Conservation (phyloP, 2,888 invertebrate genomes). For the Vesta saturnalis region DNA sequence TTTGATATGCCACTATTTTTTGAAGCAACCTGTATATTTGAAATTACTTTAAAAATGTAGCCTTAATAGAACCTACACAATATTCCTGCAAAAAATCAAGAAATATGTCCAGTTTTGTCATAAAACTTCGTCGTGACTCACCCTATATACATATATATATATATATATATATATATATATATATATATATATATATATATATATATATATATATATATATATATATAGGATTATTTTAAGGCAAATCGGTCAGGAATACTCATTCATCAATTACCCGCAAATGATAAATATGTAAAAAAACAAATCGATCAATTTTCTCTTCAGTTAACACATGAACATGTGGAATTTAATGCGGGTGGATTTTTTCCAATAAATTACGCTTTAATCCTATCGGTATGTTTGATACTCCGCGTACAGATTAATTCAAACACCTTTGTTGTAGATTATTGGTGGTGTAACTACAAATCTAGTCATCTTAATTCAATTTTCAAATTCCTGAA, state of each 20-base stretch:
- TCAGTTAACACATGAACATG: constrained; percentile 54
- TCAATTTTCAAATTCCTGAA: constrained; percentile 49
- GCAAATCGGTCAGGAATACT: constrained; percentile 50
- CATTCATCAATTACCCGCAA: constrained; percentile 53
- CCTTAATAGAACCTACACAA: no score
- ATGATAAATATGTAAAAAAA: constrained; percentile 51
- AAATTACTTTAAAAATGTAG: no score
- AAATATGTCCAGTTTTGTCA: no score
- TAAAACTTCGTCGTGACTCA: no score
- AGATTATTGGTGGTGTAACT: constrained; percentile 54
- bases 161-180: no score
- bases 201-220: neutral
- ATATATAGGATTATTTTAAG: constrained; percentile 41
- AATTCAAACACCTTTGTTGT: constrained; percentile 34
- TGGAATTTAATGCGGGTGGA: constrained; percentile 55
- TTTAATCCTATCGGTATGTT: constrained; percentile 53
- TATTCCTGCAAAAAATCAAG: no score
- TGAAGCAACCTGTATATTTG: no score
- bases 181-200: no score
- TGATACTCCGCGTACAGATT: no score
- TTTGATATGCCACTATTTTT: no score
- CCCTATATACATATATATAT: no score
- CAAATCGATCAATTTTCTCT: constrained; percentile 57
- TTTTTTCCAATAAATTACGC: constrained; percentile 54
- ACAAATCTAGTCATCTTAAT: constrained; percentile 55